Base-by-base conservation (phyloP, 2,797 vertebrate genomes). In the Arctocebus calabarensis region DNA sequence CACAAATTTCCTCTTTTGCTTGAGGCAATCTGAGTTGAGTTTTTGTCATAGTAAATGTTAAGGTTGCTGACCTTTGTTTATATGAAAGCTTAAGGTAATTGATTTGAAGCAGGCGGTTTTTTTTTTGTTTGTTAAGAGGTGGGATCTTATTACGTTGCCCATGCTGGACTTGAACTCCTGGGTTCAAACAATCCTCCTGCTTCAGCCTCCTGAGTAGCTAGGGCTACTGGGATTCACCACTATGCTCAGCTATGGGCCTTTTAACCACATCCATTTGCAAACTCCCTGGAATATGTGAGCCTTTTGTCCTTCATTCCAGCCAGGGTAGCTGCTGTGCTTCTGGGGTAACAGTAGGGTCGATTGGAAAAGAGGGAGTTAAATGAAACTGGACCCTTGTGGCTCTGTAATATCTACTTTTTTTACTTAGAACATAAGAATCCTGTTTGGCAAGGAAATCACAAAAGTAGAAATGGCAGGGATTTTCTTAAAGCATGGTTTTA, bases 401-500 rank as follows among this genome's bases (percentile, higher is more conserved):
- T 93, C 57, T 93, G 55, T 73, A 90, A 74, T 94, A 95, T 75
- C 64, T 85, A 70, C n/a, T 66, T 79, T 91, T 91, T 88, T 85
- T 64, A 52, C 62, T 74, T 82, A 94, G 62, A 96, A 88, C 66
- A 57, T 90, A 94, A 95, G 87, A 96, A 88, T 91, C 34, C 93
- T 82, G 14, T 86, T 95, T 93, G 87, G 52, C 22, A 91, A 88
- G 78, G 43, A 95, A 95, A 79, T 93, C 84, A 94, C 84, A 96
- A 85, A 93, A 93, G 94, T 70, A 88, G 68, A 95, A 96, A 90
- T 27, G 11, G 87, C 89, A 94, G 95, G 91, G 84, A 91, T 95
- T 96, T 97, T 96, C 93, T 97, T 96, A 94, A 96, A 96, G 87
- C 82, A 25, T n/a, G 73, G 70, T 62, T 75, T 93, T 95, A 19